These are phyloP conservation scores for Limnephilus marmoratus DNA, from an alignment of 2,888 invertebrate genomes.

Conservation along the genomic window DNA sequence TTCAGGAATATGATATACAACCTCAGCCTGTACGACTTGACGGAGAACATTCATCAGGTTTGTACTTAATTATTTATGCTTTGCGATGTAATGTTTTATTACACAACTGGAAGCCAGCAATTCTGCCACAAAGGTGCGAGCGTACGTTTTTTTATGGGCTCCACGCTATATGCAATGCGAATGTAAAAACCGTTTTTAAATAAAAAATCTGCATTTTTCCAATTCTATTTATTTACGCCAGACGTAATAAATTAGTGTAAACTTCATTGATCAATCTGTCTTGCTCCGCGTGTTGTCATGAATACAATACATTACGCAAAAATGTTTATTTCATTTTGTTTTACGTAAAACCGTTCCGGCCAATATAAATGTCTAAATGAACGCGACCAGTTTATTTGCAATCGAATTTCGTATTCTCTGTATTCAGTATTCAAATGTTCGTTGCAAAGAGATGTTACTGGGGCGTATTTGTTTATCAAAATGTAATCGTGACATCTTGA, in stretches of 20 bases:
- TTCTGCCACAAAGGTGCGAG: neutral
- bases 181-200: neutral
- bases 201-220: neutral
- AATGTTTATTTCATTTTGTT: neutral
- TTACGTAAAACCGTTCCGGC: neutral
- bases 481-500: conserved; percentile 42
- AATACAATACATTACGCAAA: neutral
- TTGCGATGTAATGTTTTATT: conserved; percentile 51
- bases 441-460: conserved; percentile 38
- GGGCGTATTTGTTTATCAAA: conserved; percentile 40
- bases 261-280: neutral
- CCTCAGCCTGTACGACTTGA: conserved; percentile 89
- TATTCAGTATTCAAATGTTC: neutral
- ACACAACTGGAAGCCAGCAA: neutral
- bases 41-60: conserved; percentile 86
- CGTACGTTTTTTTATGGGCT: neutral
- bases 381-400: neutral
- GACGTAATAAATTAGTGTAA: neutral
- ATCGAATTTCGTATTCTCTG: neutral
- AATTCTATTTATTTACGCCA: neutral
- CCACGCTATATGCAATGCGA: neutral
- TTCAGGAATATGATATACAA: conserved; percentile 93
- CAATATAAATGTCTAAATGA: neutral
- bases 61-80: conserved; percentile 67
- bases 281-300: neutral